These are phyloP conservation scores for Ernsta delagoae DNA, from an alignment of 2,888 invertebrate genomes.

Conservation along the genomic window DNA sequence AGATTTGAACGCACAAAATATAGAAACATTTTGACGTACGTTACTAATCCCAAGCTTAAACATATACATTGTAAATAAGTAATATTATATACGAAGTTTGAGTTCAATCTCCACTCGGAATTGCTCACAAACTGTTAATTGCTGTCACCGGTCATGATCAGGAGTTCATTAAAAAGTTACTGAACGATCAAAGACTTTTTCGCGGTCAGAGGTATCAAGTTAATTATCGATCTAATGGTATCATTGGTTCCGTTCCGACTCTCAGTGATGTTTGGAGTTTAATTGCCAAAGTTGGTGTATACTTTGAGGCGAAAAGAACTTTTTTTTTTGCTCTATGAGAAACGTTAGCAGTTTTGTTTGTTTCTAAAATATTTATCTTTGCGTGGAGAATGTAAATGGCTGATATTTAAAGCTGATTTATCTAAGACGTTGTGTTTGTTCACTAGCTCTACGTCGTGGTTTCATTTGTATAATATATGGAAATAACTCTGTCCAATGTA, in stretches of 20 bases:
- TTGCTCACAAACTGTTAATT: not conserved
- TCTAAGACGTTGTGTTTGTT: too few species aligned
- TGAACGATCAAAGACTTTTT: not conserved
- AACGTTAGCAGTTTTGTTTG: constrained; percentile 1
- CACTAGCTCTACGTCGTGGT: too few species aligned
- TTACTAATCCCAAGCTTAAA: too few species aligned
- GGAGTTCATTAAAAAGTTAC: constrained; percentile 6
- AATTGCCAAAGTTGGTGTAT: constrained; percentile 7
- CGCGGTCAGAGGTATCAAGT: constrained; percentile 1
- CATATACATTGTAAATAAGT: too few species aligned
- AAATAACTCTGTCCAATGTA: too few species aligned
- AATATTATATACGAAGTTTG: not conserved
- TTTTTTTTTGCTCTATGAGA: not conserved
- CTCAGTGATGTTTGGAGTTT: not conserved
- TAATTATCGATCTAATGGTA: constrained; percentile 6
- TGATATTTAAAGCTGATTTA: too few species aligned
- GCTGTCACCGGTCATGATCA: not conserved
- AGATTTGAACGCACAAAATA: too few species aligned
- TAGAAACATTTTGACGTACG: too few species aligned
- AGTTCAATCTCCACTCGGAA: not conserved
- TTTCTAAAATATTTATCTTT: not conserved
- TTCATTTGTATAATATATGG: too few species aligned
- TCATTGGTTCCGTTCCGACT: not conserved
- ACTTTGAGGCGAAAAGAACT: not conserved
- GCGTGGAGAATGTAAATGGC: too few species aligned